phyloP scores from a whole-genome alignment of 2,888 invertebrate genomes.

The Drosophila aldrichi region DNA sequence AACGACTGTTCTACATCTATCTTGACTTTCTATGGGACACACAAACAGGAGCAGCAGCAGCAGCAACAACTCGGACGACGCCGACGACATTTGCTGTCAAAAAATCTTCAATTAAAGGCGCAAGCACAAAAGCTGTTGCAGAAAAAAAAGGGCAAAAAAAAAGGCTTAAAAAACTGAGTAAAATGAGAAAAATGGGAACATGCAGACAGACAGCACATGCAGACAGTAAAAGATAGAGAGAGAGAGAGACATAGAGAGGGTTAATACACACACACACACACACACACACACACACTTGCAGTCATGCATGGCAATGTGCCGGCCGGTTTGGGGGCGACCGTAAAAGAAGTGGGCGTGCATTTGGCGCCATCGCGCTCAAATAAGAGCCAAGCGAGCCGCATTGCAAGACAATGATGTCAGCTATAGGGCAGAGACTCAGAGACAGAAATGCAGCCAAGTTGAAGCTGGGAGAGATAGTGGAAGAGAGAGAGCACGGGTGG shows the following conservation, averaged over 20 bases:
- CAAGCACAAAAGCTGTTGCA: constrained; percentile 74
- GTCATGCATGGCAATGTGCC: constrained; percentile 24
- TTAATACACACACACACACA: constrained; percentile 24
- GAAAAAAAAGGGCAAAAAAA: constrained; percentile 32
- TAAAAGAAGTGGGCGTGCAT: constrained; percentile 40
- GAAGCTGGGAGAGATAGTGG: not conserved
- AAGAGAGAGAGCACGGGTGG: not conserved
- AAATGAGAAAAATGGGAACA: constrained; percentile 55
- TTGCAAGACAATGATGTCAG: constrained; percentile 79
- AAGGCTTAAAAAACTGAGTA: constrained; percentile 43
- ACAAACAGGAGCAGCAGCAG: not conserved
- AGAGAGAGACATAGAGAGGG: not conserved
- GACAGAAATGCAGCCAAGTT: not conserved
- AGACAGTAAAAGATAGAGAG: not conserved
- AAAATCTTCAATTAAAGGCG: constrained; percentile 78
- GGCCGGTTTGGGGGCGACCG: constrained; percentile 10
- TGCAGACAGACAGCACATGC: constrained; percentile 26
- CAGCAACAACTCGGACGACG: constrained; percentile 29
- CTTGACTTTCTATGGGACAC: constrained; percentile 64
- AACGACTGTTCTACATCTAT: constrained; percentile 62
- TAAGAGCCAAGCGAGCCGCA: constrained; percentile 60
- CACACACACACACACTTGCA: constrained; percentile 30
- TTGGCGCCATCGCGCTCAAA: constrained; percentile 53
- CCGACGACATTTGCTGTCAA: constrained; percentile 71
- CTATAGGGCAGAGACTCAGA: constrained; percentile 52